Evolutionary conservation across 1,140 invertebrate genomes (phyloP).

Genomic region (Melanaphis sacchari): DNA sequence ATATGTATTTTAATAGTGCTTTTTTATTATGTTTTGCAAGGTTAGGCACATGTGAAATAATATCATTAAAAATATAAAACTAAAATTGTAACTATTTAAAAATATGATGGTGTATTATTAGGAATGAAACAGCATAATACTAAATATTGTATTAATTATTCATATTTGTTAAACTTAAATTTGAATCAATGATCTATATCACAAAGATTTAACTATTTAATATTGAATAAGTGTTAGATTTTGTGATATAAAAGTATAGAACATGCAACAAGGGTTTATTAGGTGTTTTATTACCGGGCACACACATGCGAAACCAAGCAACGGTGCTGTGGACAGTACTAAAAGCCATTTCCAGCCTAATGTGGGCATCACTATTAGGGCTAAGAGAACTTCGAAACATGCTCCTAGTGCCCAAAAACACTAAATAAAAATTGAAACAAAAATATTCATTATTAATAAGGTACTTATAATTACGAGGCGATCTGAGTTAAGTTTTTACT

Average conservation of each 20-base stretch:
- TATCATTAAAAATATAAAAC: neutral
- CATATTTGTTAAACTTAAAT: neutral
- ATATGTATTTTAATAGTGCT: neutral
- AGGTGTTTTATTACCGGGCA: constrained; percentile 72
- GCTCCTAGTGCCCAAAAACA: constrained; percentile 96
- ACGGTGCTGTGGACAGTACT: constrained; percentile 84
- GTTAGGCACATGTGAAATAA: neutral
- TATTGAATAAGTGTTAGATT: neutral
- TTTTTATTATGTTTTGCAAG: neutral
- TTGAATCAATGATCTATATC: neutral
- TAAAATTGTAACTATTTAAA: neutral
- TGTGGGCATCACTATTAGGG: constrained; percentile 89
- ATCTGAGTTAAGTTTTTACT: neutral
- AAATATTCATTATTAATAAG: neutral
- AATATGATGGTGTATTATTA: neutral
- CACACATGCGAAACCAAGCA: constrained; percentile 82
- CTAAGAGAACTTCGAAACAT: constrained; percentile 89
- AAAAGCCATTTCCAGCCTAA: constrained; percentile 92
- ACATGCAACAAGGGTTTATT: neutral
- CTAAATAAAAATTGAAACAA: constrained; percentile 67
- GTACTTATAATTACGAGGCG: neutral
- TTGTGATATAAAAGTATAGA: neutral
- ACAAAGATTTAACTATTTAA: neutral
- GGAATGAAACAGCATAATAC: neutral
- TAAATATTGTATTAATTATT: neutral